phyloP scores from a whole-genome alignment of 2,797 vertebrate species.

The Dendrocincla tyrannina region DNA sequence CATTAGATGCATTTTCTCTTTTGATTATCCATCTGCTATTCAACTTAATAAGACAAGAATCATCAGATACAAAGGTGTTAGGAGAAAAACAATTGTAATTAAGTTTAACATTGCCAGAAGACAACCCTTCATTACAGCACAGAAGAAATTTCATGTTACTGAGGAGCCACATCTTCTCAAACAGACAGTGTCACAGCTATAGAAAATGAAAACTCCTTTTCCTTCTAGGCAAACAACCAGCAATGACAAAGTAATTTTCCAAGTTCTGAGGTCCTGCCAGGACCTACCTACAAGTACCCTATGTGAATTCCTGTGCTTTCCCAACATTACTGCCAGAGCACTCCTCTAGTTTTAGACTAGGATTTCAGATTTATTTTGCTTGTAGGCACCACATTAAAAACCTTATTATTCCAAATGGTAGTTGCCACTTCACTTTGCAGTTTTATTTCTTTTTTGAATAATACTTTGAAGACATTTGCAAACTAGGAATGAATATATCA shows the following conservation, averaged over 20 bases:
- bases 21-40: not conserved
- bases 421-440: not conserved
- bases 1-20: conserved; percentile 40
- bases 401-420: not conserved
- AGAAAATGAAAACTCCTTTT: not conserved
- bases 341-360: not conserved
- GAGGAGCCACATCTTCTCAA: not conserved
- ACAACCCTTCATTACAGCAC: not conserved
- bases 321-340: not conserved
- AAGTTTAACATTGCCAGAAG: conserved; percentile 23
- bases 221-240: not conserved
- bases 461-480: not conserved
- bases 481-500: not conserved
- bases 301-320: not conserved
- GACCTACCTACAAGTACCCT: not conserved
- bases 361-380: not conserved
- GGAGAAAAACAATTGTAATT: conserved; percentile 45
- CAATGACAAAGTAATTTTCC: not conserved
- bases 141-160: not conserved
- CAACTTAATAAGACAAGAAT: conserved; percentile 25
- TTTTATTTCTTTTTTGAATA: not conserved
- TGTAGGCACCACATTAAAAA: not conserved
- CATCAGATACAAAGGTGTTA: not conserved
- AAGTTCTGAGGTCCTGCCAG: not conserved
- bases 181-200: not conserved